Conservation (phyloP, 2,888 invertebrate species). For the Amitus sp. region DNA sequence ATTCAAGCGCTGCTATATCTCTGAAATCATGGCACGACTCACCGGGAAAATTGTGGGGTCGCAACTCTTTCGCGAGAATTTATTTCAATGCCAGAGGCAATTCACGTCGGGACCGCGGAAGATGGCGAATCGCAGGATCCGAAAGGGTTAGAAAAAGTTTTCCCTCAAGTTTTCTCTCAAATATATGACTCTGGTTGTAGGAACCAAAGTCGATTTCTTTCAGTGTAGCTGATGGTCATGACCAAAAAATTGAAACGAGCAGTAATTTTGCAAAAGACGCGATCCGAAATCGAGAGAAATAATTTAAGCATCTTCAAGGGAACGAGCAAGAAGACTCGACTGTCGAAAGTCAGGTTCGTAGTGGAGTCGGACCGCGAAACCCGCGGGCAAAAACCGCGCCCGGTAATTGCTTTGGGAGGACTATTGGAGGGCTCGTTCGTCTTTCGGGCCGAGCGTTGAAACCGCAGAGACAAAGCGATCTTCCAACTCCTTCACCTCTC, state of each 20-base stretch:
- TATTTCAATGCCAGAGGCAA: no score
- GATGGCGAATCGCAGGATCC: no score
- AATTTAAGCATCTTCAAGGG: constrained; percentile 3
- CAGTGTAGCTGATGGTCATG: no score
- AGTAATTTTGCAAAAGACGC: constrained; percentile 15
- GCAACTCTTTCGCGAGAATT: no score
- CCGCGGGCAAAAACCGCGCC: constrained; percentile 45
- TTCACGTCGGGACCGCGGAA: no score
- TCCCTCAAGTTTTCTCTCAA: no score
- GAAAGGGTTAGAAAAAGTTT: no score
- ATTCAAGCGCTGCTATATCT: no score
- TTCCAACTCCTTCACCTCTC: constrained; percentile 14
- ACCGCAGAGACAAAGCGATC: constrained; percentile 55
- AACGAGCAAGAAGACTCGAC: neutral
- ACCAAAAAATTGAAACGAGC: constrained; percentile 10
- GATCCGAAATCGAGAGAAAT: constrained; percentile 2
- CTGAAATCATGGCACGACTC: no score
- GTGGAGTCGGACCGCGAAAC: constrained; percentile 31
- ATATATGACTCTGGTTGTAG: no score
- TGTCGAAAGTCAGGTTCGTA: constrained; percentile 36
- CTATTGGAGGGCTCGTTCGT: constrained; percentile 10
- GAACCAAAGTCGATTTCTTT: no score
- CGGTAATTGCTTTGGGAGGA: constrained; percentile 45
- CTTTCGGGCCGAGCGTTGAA: constrained; percentile 44
- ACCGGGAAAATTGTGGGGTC: no score